Base-by-base conservation (phyloP, 2,113 vertebrate genomes). In the Megalops atlanticus region DNA sequence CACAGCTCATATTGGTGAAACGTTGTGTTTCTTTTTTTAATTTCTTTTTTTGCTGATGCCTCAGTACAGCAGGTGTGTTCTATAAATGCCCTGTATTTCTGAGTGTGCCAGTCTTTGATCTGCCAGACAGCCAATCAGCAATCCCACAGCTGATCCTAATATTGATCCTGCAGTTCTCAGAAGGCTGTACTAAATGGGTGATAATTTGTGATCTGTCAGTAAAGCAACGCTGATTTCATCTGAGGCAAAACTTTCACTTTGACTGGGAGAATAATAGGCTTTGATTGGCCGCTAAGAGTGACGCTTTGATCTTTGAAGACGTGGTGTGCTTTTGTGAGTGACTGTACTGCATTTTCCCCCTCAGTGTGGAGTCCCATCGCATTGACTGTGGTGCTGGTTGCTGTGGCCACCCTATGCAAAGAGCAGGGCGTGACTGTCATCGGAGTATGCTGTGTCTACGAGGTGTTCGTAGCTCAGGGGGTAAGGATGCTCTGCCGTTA, bases 361-460 rank as follows among this genome's bases (percentile, higher is more conserved):
- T 21, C 89, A 99, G 98, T 96, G 12, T 99, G 98, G 98, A 91
- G 94, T 79, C 97, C 97, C 76, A 98, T 99, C 84, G 94, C 94
- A 36, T 43, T 96, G 87, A 98, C 98, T 0, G 97, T 99, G 16
- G 81, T 96, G 84, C 92, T 99, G 36, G 97, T 99, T 83, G 97
- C 97, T 80, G 91, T 95, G 83, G 98, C 97, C 84, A 99, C 98
- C 0, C 88, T 99, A 2, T 99, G 98, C 87, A 99, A 99, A 88
- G 98, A 99, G 83, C 97, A 99, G 88, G 98, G 97, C 82, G 97
- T 99, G 89, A 99, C 98, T 0, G 98, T 99, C 36, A 95, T 99
- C 54, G 98, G 97, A 52, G 96, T 99, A 91, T 99, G 98, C 90
- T 99, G 97, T 85, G 92, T 99, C 6, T 95, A 99, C 74, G 98